Base-by-base conservation (phyloP, 2,888 invertebrate genomes). In the Glaucopsyche alexis region DNA sequence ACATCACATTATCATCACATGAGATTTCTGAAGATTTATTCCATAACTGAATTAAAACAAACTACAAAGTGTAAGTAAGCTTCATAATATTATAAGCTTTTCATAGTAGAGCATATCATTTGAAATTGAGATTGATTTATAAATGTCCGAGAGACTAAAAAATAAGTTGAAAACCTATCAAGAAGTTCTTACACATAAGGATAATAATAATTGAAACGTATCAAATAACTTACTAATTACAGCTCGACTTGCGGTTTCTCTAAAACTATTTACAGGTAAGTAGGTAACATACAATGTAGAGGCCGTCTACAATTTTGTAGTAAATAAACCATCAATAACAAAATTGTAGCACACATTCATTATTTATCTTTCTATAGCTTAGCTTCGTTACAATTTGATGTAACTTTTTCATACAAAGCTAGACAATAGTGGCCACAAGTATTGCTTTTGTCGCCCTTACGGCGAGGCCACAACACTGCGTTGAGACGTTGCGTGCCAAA, bases 331-430 rank as follows among this genome's bases (percentile, higher is more conserved):
- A 60, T 19, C 0, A 29, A 29, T 29, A 60, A 60, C 7, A 29
- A 55, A 55, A 55, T 55, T 13, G 55, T 60, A 88, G 87, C 89
- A 89, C 84, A 89, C 87, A 88, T 4, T 52, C 87, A 88, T 4
- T 52, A 6, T 3, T 11, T 7, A 29, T 60, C 29, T 88, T 88
- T 87, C 86, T 87, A 85, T n/a, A n/a, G n/a, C n/a, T n/a, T 88
- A 86, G 14, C 29, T 60, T 60, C 11, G 47, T 60, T 38, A 60
- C 60, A 60, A 38, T 60, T 60, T 29, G 14, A 29, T 29, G 60
- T 60, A 38, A 38, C 29, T 14, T 38, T 90, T 90, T 87, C 87
- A 90, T 89, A 86, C 88, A 88, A 90, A 90, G 86, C 87, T 87
- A 85, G 82, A 85, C 90, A 90, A 90, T 87, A 78, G 87, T 81